These are phyloP conservation scores for Neotoxoptera formosana DNA, from an alignment of 1,140 invertebrate genomes.

Conservation along the genomic window DNA sequence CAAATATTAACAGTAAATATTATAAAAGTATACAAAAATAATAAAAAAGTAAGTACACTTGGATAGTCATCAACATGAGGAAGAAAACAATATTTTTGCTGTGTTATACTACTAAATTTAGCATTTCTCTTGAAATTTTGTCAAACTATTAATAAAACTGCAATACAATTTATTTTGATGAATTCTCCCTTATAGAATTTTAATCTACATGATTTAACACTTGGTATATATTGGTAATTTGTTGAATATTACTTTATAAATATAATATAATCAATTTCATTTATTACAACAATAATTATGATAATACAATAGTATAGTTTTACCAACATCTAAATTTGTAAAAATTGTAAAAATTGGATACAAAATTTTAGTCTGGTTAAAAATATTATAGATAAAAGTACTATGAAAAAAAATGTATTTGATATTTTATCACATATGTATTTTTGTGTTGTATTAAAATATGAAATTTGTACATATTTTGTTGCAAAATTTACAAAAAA, in stretches of 20 bases:
- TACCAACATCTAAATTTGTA: background rate
- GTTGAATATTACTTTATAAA: background rate
- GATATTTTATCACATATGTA: background rate
- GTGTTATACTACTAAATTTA: background rate
- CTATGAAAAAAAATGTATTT: background rate
- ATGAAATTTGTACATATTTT: background rate
- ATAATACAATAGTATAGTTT: background rate
- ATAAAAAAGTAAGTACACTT: background rate
- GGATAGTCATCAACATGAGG: too few species aligned
- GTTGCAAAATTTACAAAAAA: background rate
- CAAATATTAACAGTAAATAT: background rate
- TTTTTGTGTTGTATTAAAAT: constrained; percentile 2
- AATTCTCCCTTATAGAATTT: background rate
- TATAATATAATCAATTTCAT: background rate
- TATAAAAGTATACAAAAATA: background rate
- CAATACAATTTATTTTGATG: background rate
- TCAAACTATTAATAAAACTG: background rate
- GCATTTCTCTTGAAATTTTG: background rate
- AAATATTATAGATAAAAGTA: constrained; percentile 20
- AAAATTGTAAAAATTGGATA: background rate
- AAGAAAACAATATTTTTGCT: background rate
- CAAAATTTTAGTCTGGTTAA: background rate
- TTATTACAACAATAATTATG: constrained; percentile 17
- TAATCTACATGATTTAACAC: background rate
- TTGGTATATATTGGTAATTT: background rate